Percentiles rank a stretch among this genome's conserved stretches.
phyloP scores from a whole-genome alignment of 2,888 invertebrate genomes.

The Polyploca ridens region DNA sequence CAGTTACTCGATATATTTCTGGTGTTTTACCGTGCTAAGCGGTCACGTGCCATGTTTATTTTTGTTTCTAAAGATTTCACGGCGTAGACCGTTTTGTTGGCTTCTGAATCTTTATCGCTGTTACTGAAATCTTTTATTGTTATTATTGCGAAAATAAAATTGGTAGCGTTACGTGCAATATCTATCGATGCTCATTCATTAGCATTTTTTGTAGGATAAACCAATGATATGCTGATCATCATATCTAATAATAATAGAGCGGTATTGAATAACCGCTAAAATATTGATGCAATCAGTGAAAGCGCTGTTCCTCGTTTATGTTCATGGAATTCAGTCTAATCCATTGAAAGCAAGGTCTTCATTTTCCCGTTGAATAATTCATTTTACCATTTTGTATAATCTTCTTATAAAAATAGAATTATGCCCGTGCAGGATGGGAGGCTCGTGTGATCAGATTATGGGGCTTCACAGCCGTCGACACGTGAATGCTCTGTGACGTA shows the following conservation, averaged over 20 bases:
- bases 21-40: constrained; percentile 43
- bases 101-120: constrained; percentile 27
- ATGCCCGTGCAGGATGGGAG: constrained; percentile 27
- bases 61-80: constrained; percentile 51
- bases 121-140: constrained; percentile 19
- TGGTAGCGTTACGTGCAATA: background rate
- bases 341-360: constrained; percentile 36
- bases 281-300: constrained; percentile 11
- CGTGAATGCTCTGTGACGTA: constrained; percentile 49
- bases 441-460: constrained; percentile 42
- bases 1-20: constrained; percentile 52
- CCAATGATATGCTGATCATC: no score
- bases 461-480: constrained; percentile 64
- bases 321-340: constrained; percentile 22
- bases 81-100: constrained; percentile 28
- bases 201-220: background rate
- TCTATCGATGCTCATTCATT: background rate
- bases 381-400: constrained; percentile 42
- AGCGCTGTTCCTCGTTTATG: constrained; percentile 23
- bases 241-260: no score
- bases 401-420: constrained; percentile 60
- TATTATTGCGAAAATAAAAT: background rate
- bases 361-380: constrained; percentile 37
- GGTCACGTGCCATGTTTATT: constrained; percentile 69
- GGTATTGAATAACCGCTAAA: constrained; percentile 13